Conservation (phyloP, 1,140 invertebrate species). For the Ceratosolen fusciceps region DNA sequence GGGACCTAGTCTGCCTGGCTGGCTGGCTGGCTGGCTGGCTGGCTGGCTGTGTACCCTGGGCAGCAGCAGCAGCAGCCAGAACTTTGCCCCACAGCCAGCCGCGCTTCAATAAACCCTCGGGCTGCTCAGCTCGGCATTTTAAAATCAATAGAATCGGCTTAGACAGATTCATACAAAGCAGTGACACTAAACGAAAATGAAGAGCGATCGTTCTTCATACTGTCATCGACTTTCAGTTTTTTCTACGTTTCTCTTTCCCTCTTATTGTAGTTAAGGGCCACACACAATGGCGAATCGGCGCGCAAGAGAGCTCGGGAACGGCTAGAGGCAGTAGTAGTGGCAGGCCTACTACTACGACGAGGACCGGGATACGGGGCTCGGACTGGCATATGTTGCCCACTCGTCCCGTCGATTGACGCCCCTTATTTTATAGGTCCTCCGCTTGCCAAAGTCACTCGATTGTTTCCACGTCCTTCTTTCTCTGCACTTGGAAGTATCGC, state of each 20-base stretch:
- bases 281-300: conserved; percentile 5
- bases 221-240: conserved; percentile 42
- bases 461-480: neutral
- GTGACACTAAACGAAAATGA: conserved; percentile 39
- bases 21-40: no score
- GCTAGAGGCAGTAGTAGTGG: no score
- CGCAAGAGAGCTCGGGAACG: neutral
- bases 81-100: no score
- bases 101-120: no score
- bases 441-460: neutral
- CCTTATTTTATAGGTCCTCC: no score
- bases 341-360: neutral
- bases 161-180: neutral
- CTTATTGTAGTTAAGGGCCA: neutral
- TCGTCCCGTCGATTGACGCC: neutral
- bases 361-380: neutral
- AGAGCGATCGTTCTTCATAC: conserved; percentile 37
- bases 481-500: no score
- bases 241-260: conserved; percentile 13
- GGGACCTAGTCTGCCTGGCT: no score
- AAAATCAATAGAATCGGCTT: neutral
- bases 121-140: neutral
- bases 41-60: no score
- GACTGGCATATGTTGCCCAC: conserved; percentile 30
- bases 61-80: no score